Conservation (phyloP, 2,113 vertebrate species). For the Malurus alboscapulatus region DNA sequence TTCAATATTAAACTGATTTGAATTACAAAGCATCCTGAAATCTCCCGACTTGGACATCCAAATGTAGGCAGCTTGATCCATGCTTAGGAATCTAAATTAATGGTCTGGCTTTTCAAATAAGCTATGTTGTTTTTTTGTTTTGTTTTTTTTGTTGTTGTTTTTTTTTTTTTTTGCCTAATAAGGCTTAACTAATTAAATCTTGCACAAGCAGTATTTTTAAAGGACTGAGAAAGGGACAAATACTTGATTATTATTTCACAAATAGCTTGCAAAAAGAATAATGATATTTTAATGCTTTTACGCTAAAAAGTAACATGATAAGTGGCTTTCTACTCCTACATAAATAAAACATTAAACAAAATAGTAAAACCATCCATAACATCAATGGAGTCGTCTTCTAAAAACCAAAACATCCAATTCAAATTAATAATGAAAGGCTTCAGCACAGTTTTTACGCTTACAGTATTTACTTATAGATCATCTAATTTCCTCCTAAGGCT, state of each 20-base stretch:
- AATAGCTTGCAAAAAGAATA: background rate
- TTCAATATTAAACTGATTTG: background rate
- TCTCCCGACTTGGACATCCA: background rate
- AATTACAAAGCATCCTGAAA: background rate
- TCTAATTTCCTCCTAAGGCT: conserved; percentile 52
- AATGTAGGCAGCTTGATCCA: background rate
- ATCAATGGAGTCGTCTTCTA: conserved; percentile 7
- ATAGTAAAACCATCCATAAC: background rate
- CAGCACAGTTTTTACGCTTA: conserved; percentile 29
- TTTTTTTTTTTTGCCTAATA: background rate
- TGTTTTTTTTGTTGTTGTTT: too few relatives aligned
- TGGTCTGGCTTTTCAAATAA: background rate
- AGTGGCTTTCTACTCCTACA: background rate
- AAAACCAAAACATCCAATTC: conserved; percentile 35
- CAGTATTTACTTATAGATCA: conserved; percentile 50
- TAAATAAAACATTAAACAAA: conserved; percentile 40
- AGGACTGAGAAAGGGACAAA: background rate
- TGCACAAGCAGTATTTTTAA: background rate
- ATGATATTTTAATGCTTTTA: background rate
- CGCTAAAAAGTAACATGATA: background rate
- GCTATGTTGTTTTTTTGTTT: background rate
- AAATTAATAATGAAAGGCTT: conserved; percentile 53
- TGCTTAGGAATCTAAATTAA: background rate
- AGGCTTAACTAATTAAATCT: background rate
- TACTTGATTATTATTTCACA: background rate